These are phyloP conservation scores for Drosophila pegasa DNA, from an alignment of 2,888 invertebrate species.

Conservation along the genomic window DNA sequence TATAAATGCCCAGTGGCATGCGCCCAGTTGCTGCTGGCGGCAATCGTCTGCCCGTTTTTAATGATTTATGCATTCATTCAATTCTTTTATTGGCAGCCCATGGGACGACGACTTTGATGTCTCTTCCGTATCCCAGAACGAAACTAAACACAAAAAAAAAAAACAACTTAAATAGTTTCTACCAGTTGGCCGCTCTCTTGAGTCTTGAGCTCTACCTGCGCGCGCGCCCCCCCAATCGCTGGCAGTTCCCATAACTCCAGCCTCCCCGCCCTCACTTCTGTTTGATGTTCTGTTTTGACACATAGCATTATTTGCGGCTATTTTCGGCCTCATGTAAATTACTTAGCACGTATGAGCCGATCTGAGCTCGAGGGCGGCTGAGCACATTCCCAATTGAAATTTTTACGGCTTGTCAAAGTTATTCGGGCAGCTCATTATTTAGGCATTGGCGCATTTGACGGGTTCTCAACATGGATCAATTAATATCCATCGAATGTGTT, in stretches of 20 bases:
- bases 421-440: constrained; percentile 51
- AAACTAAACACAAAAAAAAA: no score
- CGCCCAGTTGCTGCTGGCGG: constrained; percentile 49
- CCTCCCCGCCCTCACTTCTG: constrained; percentile 21
- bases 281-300: constrained; percentile 80
- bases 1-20: constrained; percentile 62
- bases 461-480: constrained; percentile 74
- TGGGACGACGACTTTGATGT: constrained; percentile 66
- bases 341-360: constrained; percentile 47
- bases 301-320: constrained; percentile 70
- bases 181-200: constrained; percentile 24
- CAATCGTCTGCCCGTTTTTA: constrained; percentile 56
- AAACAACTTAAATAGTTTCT: constrained; percentile 29
- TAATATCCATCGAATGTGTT: constrained; percentile 68
- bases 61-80: constrained; percentile 74
- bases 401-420: constrained; percentile 43
- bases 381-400: constrained; percentile 59
- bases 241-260: constrained; percentile 1
- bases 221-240: constrained; percentile 3
- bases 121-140: constrained; percentile 14
- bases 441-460: constrained; percentile 68
- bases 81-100: constrained; percentile 76
- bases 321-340: constrained; percentile 69
- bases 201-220: constrained; percentile 42
- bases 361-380: constrained; percentile 5